Percentiles rank a stretch among this genome's conserved stretches.
Conservation (phyloP, 1,140 invertebrate species). For the Mylabris phalerata region DNA sequence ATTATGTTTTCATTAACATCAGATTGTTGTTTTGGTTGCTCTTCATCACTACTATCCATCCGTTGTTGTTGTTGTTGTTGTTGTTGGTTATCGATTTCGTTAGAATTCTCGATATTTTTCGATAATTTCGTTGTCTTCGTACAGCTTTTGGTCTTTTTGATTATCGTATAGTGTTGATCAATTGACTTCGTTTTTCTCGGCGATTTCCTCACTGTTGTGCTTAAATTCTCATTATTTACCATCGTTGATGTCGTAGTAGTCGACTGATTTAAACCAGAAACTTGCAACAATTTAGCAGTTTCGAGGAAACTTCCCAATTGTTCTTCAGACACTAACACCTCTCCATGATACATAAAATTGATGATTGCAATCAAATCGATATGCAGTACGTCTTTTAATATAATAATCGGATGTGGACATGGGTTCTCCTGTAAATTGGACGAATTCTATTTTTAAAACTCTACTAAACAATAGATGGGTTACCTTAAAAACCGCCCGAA, state of each 20-base stretch:
- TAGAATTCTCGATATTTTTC: slow-evolving; percentile 10
- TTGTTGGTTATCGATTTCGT: slow-evolving; percentile 23
- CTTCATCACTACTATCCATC: slow-evolving; percentile 4
- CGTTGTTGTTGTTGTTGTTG: slow-evolving; percentile 19
- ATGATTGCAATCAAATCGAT: slow-evolving; percentile 60
- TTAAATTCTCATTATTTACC: slow-evolving; percentile 26
- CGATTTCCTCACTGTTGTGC: neutral
- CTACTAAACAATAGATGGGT: neutral
- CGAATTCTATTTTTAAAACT: neutral
- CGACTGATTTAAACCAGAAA: slow-evolving; percentile 56
- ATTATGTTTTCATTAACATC: slow-evolving; percentile 31
- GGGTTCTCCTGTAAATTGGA: slow-evolving; percentile 58
- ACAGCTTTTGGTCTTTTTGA: neutral
- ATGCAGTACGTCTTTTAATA: slow-evolving; percentile 65
- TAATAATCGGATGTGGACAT: slow-evolving; percentile 75
- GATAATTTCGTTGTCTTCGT: neutral
- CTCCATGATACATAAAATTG: slow-evolving; percentile 73
- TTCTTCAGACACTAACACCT: slow-evolving; percentile 66
- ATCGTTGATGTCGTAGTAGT: slow-evolving; percentile 1
- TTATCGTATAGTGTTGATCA: neutral
- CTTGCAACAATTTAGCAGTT: slow-evolving; percentile 63
- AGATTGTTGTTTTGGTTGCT: slow-evolving; percentile 7
- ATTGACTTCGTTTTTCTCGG: slow-evolving; percentile 4
- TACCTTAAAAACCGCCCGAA: slow-evolving; percentile 45
- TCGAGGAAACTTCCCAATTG: slow-evolving; percentile 64